Conservation (phyloP, 2,113 vertebrate species). For the Antidorcas marsupialis region DNA sequence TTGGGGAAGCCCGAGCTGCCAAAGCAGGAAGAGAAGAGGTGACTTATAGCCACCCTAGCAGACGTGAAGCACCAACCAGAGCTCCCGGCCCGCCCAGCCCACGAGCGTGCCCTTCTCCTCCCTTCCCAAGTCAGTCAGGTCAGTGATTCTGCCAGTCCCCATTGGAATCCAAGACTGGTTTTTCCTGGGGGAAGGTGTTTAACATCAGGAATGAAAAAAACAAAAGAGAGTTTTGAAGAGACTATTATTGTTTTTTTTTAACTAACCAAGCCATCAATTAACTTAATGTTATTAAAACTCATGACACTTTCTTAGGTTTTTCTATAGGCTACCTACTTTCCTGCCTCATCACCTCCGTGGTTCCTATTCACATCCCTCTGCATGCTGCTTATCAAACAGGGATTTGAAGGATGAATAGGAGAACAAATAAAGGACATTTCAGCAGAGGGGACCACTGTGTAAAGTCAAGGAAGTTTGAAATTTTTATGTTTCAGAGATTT, state of each 20-base stretch:
- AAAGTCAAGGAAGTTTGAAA: neutral
- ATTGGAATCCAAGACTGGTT: neutral
- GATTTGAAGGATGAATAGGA: neutral
- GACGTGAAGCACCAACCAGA: neutral
- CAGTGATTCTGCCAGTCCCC: neutral
- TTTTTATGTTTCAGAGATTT: neutral
- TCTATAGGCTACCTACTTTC: neutral
- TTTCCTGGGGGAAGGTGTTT: neutral
- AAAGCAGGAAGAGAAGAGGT: neutral
- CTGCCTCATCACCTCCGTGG: neutral
- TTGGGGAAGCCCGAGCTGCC: neutral
- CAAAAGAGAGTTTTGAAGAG: neutral
- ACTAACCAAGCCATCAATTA: neutral
- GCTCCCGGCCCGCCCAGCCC: neutral
- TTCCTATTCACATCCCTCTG: neutral
- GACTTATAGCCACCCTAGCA: neutral
- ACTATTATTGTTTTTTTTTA: neutral
- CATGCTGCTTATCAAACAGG: neutral
- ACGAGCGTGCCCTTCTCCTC: accelerated
- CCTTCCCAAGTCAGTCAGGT: neutral
- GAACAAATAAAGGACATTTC: neutral
- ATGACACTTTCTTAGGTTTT: neutral
- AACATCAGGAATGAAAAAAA: neutral
- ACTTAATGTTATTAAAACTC: neutral
- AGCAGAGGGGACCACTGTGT: neutral